Conservation (phyloP, 2,113 vertebrate species). For the Chrysochloris asiatica region DNA sequence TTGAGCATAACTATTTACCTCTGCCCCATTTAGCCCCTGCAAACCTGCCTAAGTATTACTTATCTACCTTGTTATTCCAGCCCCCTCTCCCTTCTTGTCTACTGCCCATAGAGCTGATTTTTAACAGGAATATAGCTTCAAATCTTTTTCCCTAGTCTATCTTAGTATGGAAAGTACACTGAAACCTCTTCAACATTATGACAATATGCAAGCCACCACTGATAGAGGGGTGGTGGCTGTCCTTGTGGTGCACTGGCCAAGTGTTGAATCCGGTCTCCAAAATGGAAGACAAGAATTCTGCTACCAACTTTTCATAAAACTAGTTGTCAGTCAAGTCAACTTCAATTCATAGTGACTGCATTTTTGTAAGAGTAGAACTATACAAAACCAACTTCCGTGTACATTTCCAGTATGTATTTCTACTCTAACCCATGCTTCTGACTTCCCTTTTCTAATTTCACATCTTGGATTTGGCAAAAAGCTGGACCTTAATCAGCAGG, state of each 20-base stretch:
- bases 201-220: not conserved
- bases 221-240: not conserved
- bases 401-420: not conserved
- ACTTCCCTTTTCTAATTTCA: not conserved
- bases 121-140: not conserved
- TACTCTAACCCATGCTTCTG: not conserved
- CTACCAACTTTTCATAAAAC: not conserved
- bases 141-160: not conserved
- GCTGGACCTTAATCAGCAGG: not conserved
- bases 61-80: too few relatives aligned
- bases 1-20: too few relatives aligned
- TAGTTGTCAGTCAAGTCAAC: not conserved
- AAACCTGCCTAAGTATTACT: too few relatives aligned
- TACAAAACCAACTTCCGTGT: not conserved
- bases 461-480: not conserved
- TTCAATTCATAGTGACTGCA: not conserved
- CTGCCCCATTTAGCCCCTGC: too few relatives aligned
- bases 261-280: not conserved
- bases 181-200: not conserved
- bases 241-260: not conserved
- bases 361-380: not conserved
- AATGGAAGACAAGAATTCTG: not conserved
- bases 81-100: too few relatives aligned
- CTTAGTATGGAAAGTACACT: not conserved
- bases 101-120: not conserved